Conservation (phyloP, 2,888 invertebrate genomes). For the Cheilosia soror region DNA sequence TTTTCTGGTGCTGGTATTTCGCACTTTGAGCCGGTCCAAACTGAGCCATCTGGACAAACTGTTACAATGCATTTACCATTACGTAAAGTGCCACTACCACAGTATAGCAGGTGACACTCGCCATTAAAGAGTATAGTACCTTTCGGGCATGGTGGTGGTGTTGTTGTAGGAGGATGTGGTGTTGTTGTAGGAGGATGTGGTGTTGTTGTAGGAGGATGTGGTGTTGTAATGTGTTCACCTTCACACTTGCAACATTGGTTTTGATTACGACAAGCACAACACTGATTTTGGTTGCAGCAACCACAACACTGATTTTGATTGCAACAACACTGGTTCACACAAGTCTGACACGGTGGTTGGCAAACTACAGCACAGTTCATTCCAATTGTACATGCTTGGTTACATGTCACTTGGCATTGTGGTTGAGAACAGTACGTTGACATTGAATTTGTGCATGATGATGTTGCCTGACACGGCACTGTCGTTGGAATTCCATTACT, state of each 20-base stretch:
- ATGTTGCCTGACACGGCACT: background rate
- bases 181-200: slow-evolving; percentile 2
- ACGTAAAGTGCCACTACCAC: slow-evolving; percentile 75
- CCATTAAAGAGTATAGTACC: slow-evolving; percentile 77
- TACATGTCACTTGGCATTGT: background rate
- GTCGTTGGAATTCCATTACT: background rate
- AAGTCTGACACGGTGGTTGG: background rate
- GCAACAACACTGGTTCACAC: no score
- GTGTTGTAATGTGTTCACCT: background rate
- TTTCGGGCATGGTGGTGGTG: slow-evolving; percentile 74
- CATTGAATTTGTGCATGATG: no score
- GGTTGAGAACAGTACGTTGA: background rate
- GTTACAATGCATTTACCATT: slow-evolving; percentile 76
- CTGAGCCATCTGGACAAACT: slow-evolving; percentile 78
- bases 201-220: slow-evolving; percentile 8
- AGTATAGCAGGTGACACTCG: slow-evolving; percentile 78
- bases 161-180: slow-evolving; percentile 14
- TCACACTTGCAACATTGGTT: background rate
- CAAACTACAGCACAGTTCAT: background rate
- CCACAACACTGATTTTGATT: background rate
- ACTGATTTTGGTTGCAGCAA: background rate
- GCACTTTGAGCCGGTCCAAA: slow-evolving; percentile 79
- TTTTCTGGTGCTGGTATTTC: slow-evolving; percentile 70
- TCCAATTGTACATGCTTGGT: background rate
- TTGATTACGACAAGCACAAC: background rate